Conservation (phyloP, 2,888 invertebrate genomes). For the Cremastinae sp. region DNA sequence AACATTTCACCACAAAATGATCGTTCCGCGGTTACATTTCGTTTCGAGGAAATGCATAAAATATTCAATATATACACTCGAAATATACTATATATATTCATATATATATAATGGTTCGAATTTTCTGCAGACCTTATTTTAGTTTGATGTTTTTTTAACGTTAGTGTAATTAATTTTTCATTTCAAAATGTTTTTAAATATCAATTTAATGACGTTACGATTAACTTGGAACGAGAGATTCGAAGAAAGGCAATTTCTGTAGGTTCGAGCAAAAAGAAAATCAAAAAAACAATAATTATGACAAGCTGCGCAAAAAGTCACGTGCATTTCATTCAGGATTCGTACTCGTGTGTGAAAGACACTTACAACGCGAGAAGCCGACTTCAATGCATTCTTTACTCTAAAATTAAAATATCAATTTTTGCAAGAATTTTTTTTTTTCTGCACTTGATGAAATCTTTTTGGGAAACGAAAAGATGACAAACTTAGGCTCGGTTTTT, state of each 20-base stretch:
- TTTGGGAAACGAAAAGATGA: too few relatives aligned
- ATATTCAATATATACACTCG: conserved; percentile 61
- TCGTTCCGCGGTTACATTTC: conserved; percentile 9
- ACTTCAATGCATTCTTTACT: too few relatives aligned
- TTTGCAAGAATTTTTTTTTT: too few relatives aligned
- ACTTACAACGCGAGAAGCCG: too few relatives aligned
- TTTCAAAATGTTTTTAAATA: neutral
- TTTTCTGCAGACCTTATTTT: conserved; percentile 50
- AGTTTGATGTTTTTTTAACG: conserved; percentile 27
- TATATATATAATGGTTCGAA: conserved; percentile 43
- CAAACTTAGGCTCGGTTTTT: neutral
- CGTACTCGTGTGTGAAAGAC: too few relatives aligned
- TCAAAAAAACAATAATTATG: too few relatives aligned
- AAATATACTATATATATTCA: conserved; percentile 37
- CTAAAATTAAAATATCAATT: too few relatives aligned
- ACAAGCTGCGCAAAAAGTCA: too few relatives aligned
- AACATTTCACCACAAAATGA: conserved; percentile 8
- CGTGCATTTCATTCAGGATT: too few relatives aligned
- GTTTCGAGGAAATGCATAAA: conserved; percentile 57
- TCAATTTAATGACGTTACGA: conserved; percentile 15
- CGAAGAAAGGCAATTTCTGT: neutral
- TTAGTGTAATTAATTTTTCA: conserved; percentile 10
- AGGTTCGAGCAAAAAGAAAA: too few relatives aligned
- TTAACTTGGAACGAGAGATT: neutral
- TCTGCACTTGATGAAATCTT: too few relatives aligned